Evolutionary conservation across 2,888 invertebrate species (phyloP).

Genomic region (Nineta flava): DNA sequence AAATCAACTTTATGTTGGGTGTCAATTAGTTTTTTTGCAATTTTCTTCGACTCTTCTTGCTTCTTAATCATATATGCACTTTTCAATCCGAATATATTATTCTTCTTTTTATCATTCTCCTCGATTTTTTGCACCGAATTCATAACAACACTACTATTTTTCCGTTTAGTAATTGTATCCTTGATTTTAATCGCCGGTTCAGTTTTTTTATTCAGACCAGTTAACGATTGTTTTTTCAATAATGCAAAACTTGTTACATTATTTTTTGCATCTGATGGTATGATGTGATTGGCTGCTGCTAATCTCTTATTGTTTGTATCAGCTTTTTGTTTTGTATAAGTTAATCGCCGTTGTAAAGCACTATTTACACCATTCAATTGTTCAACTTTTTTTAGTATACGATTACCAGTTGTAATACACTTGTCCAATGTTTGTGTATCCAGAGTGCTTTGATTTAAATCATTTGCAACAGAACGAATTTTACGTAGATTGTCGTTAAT

Average conservation of each 20-base stretch:
- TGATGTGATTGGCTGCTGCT: too few relatives aligned
- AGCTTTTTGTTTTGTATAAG: slow-evolving; percentile 1
- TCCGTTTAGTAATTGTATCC: slow-evolving; percentile 3
- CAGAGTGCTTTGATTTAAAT: neutral
- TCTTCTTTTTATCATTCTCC: neutral
- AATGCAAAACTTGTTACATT: slow-evolving; percentile 5
- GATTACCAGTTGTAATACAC: slow-evolving; percentile 8
- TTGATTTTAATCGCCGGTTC: neutral
- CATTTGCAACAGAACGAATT: slow-evolving; percentile 8
- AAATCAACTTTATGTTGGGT: neutral
- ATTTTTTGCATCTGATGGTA: slow-evolving; percentile 1
- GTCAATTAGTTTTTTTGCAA: neutral
- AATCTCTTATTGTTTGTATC: too few relatives aligned
- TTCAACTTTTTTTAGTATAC: slow-evolving; percentile 9
- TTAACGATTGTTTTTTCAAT: slow-evolving; percentile 1
- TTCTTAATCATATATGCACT: slow-evolving; percentile 3
- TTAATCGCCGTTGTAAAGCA: neutral
- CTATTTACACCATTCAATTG: neutral
- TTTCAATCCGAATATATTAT: slow-evolving; percentile 3
- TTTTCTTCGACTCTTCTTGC: neutral
- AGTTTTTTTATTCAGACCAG: neutral
- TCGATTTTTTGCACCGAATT: neutral
- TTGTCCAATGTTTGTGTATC: slow-evolving; percentile 7
- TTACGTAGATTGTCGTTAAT: slow-evolving; percentile 1
- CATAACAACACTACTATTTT: neutral